These are phyloP conservation scores for Ascaphus truei DNA, from an alignment of 2,113 vertebrate species.

Conservation along the genomic window DNA sequence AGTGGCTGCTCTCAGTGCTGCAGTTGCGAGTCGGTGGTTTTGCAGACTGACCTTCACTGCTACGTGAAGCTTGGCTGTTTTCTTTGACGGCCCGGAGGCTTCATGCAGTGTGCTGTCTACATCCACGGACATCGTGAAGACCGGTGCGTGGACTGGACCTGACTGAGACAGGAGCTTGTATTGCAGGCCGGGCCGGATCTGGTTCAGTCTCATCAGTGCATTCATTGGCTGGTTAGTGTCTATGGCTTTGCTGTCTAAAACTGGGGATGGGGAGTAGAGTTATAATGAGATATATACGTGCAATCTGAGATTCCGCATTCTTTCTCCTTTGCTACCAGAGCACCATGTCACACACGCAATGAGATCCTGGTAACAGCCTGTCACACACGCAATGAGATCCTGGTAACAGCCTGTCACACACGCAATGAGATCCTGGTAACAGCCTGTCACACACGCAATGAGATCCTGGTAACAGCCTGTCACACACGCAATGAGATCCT, in stretches of 20 bases:
- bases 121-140: conserved; percentile 98
- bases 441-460: too few relatives aligned
- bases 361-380: too few relatives aligned
- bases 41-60: conserved; percentile 84
- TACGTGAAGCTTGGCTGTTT: conserved; percentile 96
- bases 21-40: neutral
- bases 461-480: too few relatives aligned
- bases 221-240: conserved; percentile 95
- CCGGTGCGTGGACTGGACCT: conserved; percentile 94
- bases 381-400: too few relatives aligned
- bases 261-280: conserved; percentile 66
- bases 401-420: too few relatives aligned
- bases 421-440: too few relatives aligned
- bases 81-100: conserved; percentile 96
- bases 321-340: too few relatives aligned
- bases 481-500: too few relatives aligned
- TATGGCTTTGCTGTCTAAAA: conserved; percentile 98
- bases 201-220: conserved; percentile 96
- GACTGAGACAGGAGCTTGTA: conserved; percentile 97
- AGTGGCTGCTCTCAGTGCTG: too few relatives aligned
- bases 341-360: too few relatives aligned
- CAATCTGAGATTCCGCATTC: too few relatives aligned
- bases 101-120: conserved; percentile 91
- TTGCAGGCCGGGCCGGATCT: conserved; percentile 96
- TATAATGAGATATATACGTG: too few relatives aligned